Percentiles rank a stretch among this genome's conserved stretches.
Evolutionary conservation across 2,888 invertebrate species (phyloP).

Genomic region (Leptopilina myrica): DNA sequence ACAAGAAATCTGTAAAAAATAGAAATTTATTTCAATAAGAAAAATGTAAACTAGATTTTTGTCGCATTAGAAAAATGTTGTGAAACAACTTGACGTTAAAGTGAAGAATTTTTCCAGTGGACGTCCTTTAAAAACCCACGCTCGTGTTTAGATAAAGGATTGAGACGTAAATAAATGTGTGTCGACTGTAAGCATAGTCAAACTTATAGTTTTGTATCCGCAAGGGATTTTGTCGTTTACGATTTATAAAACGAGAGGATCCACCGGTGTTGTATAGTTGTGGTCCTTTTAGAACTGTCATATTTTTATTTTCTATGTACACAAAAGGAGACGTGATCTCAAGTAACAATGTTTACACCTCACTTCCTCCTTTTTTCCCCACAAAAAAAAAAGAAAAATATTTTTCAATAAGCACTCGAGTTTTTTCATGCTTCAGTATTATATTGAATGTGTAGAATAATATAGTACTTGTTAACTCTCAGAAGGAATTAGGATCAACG

Average conservation of each 20-base stretch:
- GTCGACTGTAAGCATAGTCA: slow-evolving; percentile 3
- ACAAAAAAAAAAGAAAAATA: neutral
- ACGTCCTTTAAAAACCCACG: slow-evolving; percentile 29
- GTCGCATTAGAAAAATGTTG: neutral
- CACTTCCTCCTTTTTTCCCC: neutral
- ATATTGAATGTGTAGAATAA: too few relatives aligned
- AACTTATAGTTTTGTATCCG: neutral
- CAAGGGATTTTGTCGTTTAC: slow-evolving; percentile 7
- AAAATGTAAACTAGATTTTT: slow-evolving; percentile 17
- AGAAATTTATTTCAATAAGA: neutral
- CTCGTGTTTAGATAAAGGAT: slow-evolving; percentile 29
- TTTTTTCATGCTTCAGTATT: neutral
- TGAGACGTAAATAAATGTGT: slow-evolving; percentile 26
- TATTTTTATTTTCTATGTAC: too few relatives aligned
- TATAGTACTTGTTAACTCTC: slow-evolving; percentile 11
- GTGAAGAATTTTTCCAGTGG: slow-evolving; percentile 25
- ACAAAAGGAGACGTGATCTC: slow-evolving; percentile 3
- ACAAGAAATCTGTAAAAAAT: too few relatives aligned
- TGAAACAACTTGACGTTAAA: slow-evolving; percentile 16
- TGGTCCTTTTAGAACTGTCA: slow-evolving; percentile 16
- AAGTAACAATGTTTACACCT: slow-evolving; percentile 60
- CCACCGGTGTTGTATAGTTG: too few relatives aligned
- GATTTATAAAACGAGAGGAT: slow-evolving; percentile 41
- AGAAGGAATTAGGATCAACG: slow-evolving; percentile 13
- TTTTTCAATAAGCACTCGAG: slow-evolving; percentile 17